Percentiles rank a stretch among this genome's conserved stretches.
These are phyloP conservation scores for Stegodyphus mimosarum DNA, from an alignment of 1,140 invertebrate genomes.

Conservation along the genomic window DNA sequence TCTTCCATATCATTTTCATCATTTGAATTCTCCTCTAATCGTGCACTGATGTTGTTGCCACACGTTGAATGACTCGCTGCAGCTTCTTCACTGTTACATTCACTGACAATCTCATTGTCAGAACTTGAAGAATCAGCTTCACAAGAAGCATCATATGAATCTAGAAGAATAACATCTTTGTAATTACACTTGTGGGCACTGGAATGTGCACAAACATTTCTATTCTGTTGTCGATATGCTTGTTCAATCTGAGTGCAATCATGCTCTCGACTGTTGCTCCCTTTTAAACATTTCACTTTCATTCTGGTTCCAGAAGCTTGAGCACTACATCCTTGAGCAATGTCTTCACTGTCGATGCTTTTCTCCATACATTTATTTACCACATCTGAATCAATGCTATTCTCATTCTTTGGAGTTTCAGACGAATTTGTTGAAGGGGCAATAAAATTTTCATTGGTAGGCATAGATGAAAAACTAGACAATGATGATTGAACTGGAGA, in stretches of 20 bases:
- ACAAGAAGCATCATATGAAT: conserved; percentile 61
- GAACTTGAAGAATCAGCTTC: conserved; percentile 61
- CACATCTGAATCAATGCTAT: conserved; percentile 32
- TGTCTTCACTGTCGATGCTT: conserved; percentile 47
- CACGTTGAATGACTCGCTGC: conserved; percentile 29
- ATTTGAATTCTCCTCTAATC: conserved; percentile 72
- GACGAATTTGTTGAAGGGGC: not conserved
- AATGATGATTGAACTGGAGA: conserved; percentile 7
- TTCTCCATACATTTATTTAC: conserved; percentile 42
- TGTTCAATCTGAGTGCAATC: conserved; percentile 32
- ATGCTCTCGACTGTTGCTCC: conserved; percentile 14
- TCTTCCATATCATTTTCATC: conserved; percentile 86
- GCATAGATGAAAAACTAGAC: conserved; percentile 25
- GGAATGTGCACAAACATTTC: conserved; percentile 7
- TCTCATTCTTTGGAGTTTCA: conserved; percentile 40
- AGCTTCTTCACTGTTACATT: conserved; percentile 73
- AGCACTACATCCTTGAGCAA: not conserved
- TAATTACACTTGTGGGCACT: conserved; percentile 24
- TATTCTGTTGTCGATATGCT: conserved; percentile 13
- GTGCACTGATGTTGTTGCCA: conserved; percentile 63
- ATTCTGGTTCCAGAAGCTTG: conserved; percentile 37
- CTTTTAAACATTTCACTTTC: conserved; percentile 33
- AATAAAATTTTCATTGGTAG: conserved; percentile 33
- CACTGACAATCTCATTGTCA: conserved; percentile 48
- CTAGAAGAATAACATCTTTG: conserved; percentile 32